Conservation (phyloP, 2,888 invertebrate genomes). For the Epirrhoe alternata region DNA sequence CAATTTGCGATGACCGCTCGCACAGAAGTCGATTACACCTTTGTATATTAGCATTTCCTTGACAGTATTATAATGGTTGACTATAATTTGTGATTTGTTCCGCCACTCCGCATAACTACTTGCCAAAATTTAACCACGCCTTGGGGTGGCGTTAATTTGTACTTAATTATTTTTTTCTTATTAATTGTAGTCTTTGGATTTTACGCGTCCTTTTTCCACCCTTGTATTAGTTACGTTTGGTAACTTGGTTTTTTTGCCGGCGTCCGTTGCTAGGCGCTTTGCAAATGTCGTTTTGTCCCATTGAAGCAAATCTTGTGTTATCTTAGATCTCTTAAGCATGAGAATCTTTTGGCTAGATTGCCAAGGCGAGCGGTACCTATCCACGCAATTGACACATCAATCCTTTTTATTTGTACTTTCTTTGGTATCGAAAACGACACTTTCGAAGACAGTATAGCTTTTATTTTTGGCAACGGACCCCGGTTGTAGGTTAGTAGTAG, state of each 20-base stretch:
- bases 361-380: not conserved
- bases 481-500: slow-evolving; percentile 67
- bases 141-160: slow-evolving; percentile 62
- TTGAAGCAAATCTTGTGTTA: not conserved
- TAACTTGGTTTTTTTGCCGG: slow-evolving; percentile 60
- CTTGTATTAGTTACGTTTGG: slow-evolving; percentile 69
- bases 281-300: slow-evolving; percentile 34
- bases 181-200: slow-evolving; percentile 48
- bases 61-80: slow-evolving; percentile 80
- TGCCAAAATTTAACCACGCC: slow-evolving; percentile 68
- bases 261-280: slow-evolving; percentile 48
- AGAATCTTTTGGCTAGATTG: not conserved
- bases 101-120: slow-evolving; percentile 67
- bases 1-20: slow-evolving; percentile 44
- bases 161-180: slow-evolving; percentile 72
- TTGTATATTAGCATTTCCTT: slow-evolving; percentile 78
- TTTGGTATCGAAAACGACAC: slow-evolving; percentile 38
- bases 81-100: slow-evolving; percentile 70
- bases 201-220: slow-evolving; percentile 57
- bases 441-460: slow-evolving; percentile 36
- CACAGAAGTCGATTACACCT: slow-evolving; percentile 68
- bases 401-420: slow-evolving; percentile 3
- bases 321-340: not conserved
- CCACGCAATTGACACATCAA: not conserved
- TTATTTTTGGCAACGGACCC: slow-evolving; percentile 53